phyloP scores from a whole-genome alignment of 2,797 vertebrate genomes.

The Anabas testudineus region DNA sequence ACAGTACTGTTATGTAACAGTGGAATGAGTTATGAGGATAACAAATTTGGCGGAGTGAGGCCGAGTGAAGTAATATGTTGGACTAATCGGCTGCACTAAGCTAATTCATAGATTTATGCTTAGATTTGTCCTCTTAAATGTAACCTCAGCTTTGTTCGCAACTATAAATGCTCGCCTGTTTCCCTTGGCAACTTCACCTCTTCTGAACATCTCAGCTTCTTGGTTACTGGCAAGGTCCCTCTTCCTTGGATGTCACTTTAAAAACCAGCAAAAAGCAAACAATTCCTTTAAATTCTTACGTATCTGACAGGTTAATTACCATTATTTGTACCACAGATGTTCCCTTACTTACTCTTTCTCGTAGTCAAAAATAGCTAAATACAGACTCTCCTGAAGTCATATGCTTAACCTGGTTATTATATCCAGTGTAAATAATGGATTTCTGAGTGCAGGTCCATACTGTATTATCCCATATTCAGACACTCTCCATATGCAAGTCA shows the following conservation, averaged over 20 bases:
- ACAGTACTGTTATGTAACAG: slow-evolving; percentile 67
- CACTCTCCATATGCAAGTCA: neutral
- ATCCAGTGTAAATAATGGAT: neutral
- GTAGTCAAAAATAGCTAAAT: neutral
- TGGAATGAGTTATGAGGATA: slow-evolving; percentile 67
- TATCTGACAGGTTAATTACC: neutral
- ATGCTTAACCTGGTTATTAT: neutral
- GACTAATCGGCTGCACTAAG: slow-evolving; percentile 39
- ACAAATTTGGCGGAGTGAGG: slow-evolving; percentile 58
- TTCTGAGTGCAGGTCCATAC: too few relatives aligned
- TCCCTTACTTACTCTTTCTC: neutral
- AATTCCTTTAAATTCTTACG: neutral
- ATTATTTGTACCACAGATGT: neutral
- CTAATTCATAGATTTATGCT: slow-evolving; percentile 29
- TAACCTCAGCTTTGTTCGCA: slow-evolving; percentile 24
- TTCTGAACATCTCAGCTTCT: slow-evolving; percentile 43
- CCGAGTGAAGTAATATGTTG: slow-evolving; percentile 29
- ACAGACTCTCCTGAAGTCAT: neutral
- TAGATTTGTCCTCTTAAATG: slow-evolving; percentile 39
- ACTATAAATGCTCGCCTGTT: slow-evolving; percentile 58
- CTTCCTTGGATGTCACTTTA: slow-evolving; percentile 20
- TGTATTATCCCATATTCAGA: neutral
- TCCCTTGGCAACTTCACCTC: slow-evolving; percentile 59
- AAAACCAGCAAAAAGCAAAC: slow-evolving; percentile 20
- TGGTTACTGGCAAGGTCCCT: slow-evolving; percentile 46